Conservation (phyloP, 35 echinoderm and acorn worm genomes). For the Diadema setosum region DNA sequence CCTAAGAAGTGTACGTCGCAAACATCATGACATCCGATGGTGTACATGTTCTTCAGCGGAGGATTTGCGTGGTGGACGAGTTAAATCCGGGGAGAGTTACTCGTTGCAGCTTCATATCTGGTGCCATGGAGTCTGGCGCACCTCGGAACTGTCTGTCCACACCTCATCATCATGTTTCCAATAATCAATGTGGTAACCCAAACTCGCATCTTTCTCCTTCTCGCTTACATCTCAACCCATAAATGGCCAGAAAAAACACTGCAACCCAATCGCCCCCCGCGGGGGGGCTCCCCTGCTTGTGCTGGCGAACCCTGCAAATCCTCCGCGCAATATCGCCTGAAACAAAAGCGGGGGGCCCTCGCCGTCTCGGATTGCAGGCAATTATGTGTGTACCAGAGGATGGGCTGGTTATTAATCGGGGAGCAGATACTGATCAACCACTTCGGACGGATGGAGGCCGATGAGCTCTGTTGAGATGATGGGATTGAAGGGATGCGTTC, state of each 20-base stretch:
- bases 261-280: neutral
- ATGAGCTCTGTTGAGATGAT: neutral
- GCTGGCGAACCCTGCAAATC: neutral
- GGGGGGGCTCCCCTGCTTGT: neutral
- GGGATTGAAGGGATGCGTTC: no score
- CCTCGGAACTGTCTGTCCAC: no score
- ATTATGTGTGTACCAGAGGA: neutral
- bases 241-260: neutral
- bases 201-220: neutral
- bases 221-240: neutral
- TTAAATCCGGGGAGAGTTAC: no score
- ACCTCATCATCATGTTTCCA: neutral
- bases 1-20: no score
- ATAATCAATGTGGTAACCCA: neutral
- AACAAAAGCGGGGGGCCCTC: neutral
- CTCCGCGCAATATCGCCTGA: neutral
- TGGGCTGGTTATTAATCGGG: neutral
- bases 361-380: neutral
- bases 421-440: neutral
- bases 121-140: no score
- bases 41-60: no score
- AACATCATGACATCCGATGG: no score
- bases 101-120: no score
- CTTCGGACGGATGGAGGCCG: no score
- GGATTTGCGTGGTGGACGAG: no score